phyloP scores from a whole-genome alignment of 1,140 invertebrate genomes.

The Helicoverpa zea region DNA sequence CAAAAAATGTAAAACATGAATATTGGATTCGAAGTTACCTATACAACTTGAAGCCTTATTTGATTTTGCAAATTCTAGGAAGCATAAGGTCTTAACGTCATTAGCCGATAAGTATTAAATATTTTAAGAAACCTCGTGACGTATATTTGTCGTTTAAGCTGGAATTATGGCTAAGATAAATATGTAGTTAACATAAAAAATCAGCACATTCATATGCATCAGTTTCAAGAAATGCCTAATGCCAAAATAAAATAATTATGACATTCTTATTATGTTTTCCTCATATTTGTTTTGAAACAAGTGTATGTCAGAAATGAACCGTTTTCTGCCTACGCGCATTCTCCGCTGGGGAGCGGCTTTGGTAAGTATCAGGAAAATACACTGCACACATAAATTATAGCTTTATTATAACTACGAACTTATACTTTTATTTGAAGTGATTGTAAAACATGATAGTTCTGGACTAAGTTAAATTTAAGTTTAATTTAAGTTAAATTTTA shows the following conservation, averaged over 20 bases:
- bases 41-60: neutral
- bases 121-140: neutral
- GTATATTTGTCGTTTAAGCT: no score
- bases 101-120: neutral
- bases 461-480: no score
- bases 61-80: conserved; percentile 9
- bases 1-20: neutral
- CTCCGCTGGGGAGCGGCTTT: neutral
- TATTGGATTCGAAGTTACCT: neutral
- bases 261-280: no score
- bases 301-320: no score
- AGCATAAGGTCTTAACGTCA: neutral
- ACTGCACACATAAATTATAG: neutral
- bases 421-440: neutral
- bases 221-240: no score
- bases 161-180: no score
- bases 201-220: no score
- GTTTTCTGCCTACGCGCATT: neutral
- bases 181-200: no score
- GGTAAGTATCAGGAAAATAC: neutral
- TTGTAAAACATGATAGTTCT: neutral
- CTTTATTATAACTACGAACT: neutral
- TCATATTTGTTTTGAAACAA: no score
- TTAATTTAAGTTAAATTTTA: no score
- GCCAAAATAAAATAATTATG: no score